These are phyloP conservation scores for Caenorhabditis angaria DNA, from an alignment of 2,888 invertebrate species.

Conservation along the genomic window DNA sequence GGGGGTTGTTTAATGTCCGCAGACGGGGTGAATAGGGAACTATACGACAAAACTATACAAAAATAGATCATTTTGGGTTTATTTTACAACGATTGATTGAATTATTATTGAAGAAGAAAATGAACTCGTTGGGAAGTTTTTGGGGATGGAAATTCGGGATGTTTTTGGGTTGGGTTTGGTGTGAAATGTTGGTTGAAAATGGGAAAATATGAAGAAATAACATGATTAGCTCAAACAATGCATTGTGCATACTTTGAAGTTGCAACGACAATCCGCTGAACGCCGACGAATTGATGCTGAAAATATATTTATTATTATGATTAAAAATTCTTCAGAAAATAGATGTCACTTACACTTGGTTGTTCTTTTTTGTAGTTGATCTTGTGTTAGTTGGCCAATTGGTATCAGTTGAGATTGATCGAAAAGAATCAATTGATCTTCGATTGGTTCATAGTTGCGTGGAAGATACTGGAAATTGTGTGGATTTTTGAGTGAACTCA, in stretches of 20 bases:
- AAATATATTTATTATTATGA: constrained; percentile 1
- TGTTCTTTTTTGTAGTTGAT: neutral
- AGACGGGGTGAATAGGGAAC: too few species aligned
- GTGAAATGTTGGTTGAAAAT: neutral
- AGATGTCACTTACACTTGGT: neutral
- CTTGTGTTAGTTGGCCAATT: neutral
- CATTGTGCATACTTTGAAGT: constrained; percentile 38
- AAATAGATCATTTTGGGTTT: neutral
- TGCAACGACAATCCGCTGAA: constrained; percentile 34
- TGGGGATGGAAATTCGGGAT: neutral
- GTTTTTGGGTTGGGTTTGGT: constrained; percentile 19
- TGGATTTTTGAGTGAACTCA: too few species aligned
- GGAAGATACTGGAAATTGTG: neutral
- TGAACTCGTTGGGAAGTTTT: neutral
- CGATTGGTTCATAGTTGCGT: neutral
- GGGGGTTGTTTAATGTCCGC: too few species aligned
- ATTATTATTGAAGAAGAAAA: neutral
- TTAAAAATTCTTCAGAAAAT: too few species aligned
- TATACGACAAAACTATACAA: too few species aligned
- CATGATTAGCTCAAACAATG: constrained; percentile 24
- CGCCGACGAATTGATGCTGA: constrained; percentile 30
- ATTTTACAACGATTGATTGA: neutral
- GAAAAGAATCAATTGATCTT: neutral
- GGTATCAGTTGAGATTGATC: neutral
- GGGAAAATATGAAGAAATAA: neutral